Evolutionary conservation across 2,113 vertebrate species (phyloP), one percentile per base, ranked within the genome.

Genomic region (Sceloporus undulatus): DNA sequence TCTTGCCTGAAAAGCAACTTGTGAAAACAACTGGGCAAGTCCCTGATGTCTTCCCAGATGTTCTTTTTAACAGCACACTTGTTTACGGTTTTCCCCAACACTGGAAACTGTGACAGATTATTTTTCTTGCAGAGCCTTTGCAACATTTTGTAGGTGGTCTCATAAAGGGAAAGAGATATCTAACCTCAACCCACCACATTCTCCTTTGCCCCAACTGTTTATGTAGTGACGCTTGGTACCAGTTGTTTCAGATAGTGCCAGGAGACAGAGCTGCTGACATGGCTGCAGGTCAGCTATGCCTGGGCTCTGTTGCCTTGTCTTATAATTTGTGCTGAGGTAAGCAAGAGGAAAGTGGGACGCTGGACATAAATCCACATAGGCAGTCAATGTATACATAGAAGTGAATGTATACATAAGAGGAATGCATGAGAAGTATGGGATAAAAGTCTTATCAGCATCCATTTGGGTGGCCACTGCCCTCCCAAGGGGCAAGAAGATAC

Each of bases 111-210:
- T 91, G 94, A 95, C 92, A 90, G 94, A 94, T 95, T 93, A 93
- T 95, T 96, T 95, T 92, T 93, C 94, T 94, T 91, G 89, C 82
- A 1, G 92, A 86, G 40, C 92, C 92, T 89, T 93, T 89, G 92
- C 94, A 94, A 92, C 90, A 84, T 95, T 93, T 92, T 93, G 93
- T 95, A 95, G 96, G 96, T 96, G 96, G 96, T 96, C 96, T 96
- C 1, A 78, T 92, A 95, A 96, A 96, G 94, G 88, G 93, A 90
- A 96, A 88, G 92, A 95, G 95, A 94, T 94, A 94, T 95, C 96
- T 96, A 95, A 96, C 94, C 91, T 85, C 82, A 9, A 86, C 92
- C 91, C 90, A 93, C 89, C 90, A 92, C 88, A 91, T 93, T 92
- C 92, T 94, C 95, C 94, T 86, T 87, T 91, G 93, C 93, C 90